A percentile compares a stretch with the other conserved stretches of the same genome.
phyloP scores from a whole-genome alignment of 2,797 vertebrate genomes.

The Schizopygopsis pylzovi region DNA sequence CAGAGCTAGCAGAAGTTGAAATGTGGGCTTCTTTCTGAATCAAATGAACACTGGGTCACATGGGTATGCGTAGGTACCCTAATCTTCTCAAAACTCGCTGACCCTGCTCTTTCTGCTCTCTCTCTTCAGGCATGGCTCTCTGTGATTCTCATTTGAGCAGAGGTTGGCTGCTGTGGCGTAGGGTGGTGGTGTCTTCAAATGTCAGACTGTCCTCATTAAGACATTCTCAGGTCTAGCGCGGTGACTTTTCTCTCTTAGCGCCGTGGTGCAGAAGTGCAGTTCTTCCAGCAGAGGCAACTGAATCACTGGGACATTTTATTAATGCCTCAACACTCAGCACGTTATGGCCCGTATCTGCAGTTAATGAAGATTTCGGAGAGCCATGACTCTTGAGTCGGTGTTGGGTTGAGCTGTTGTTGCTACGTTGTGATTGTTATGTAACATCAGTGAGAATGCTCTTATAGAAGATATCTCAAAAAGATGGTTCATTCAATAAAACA shows the following conservation, averaged over 20 bases:
- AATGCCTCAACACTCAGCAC: conserved; percentile 1
- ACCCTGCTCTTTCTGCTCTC: background rate
- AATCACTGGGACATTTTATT: conserved; percentile 10
- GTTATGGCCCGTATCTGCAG: background rate
- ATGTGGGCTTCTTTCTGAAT: background rate
- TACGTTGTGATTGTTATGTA: background rate
- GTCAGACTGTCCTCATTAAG: conserved; percentile 25
- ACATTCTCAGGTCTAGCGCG: background rate
- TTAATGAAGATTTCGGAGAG: background rate
- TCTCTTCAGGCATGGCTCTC: background rate
- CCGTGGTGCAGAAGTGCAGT: background rate
- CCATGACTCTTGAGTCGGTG: background rate
- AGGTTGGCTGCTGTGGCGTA: background rate
- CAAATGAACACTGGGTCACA: background rate
- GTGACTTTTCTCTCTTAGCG: background rate
- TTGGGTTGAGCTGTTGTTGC: background rate
- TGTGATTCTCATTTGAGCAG: background rate
- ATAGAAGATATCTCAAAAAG: background rate
- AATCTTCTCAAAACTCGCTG: background rate
- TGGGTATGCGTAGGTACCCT: background rate
- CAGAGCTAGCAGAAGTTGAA: background rate
- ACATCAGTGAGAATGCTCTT: background rate
- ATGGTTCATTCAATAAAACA: background rate
- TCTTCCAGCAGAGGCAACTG: conserved; percentile 1
- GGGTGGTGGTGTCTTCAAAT: background rate